A percentile compares a stretch with the other conserved stretches of the same genome.
Evolutionary conservation across 2,113 vertebrate species (phyloP).

Genomic region (Microtus montanus): DNA sequence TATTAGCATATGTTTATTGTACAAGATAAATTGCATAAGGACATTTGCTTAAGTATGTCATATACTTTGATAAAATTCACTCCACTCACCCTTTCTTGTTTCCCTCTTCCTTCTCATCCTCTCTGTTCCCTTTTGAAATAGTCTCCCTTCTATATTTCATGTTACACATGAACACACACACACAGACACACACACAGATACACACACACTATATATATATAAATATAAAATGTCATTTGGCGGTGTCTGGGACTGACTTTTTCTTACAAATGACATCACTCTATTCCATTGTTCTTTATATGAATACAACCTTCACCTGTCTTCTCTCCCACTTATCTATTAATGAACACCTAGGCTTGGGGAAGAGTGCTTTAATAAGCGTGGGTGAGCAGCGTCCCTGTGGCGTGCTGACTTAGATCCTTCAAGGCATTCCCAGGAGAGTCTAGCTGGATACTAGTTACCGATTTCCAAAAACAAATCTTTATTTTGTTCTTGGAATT

Average conservation of each 20-base stretch:
- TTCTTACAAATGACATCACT: neutral
- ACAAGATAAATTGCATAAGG: neutral
- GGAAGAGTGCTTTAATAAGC: neutral
- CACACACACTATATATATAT: neutral
- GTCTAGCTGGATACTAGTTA: neutral
- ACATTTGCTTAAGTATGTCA: neutral
- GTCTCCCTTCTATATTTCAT: neutral
- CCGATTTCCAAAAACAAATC: neutral
- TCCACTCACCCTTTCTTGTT: no score
- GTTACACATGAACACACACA: neutral
- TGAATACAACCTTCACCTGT: neutral
- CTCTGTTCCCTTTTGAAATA: neutral
- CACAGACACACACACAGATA: neutral
- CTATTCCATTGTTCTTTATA: neutral
- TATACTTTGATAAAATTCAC: neutral
- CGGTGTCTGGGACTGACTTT: neutral
- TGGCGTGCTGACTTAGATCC: neutral
- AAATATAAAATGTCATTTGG: neutral
- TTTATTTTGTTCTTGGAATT: neutral
- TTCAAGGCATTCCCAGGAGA: neutral
- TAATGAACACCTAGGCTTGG: neutral
- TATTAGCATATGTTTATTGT: neutral
- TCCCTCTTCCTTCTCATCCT: neutral
- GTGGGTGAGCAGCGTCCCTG: neutral
- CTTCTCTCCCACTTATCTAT: neutral